Conservation (phyloP, 35 echinoderm and acorn worm species). For the Diadema setosum region DNA sequence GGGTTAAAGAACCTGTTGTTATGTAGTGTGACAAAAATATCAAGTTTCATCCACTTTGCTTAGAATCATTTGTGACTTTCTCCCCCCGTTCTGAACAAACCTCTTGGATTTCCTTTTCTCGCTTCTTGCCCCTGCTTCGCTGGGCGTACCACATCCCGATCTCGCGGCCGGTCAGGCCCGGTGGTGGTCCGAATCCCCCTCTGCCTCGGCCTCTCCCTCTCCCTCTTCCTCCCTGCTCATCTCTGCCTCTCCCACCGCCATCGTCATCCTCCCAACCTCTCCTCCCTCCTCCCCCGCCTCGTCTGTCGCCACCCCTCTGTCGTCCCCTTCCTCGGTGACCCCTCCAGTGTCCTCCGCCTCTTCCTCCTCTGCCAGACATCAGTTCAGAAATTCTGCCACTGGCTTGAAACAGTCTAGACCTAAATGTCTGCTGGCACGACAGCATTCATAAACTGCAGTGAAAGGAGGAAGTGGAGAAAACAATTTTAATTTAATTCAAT, state of each 20-base stretch:
- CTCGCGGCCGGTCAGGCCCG: conserved; percentile 72
- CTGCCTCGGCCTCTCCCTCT: conserved; percentile 35
- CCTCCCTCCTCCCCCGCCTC: not conserved
- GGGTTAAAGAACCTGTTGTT: not conserved
- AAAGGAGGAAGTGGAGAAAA: not conserved
- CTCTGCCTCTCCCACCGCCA: not conserved
- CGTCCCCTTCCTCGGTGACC: not conserved
- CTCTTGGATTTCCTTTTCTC: conserved; percentile 19
- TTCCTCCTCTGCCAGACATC: conserved; percentile 29
- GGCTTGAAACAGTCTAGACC: not conserved
- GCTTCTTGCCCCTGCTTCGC: conserved; percentile 36
- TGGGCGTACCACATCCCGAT: conserved; percentile 91
- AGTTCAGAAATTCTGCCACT: not conserved
- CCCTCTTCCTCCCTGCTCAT: not conserved
- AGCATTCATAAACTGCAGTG: not conserved
- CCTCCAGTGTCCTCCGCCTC: not conserved
- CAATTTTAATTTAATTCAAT: not conserved
- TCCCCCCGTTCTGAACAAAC: not conserved
- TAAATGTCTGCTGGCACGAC: not conserved
- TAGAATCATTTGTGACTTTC: not conserved
- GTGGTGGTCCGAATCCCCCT: conserved; percentile 33
- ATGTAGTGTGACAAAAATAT: not conserved
- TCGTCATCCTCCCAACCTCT: not conserved
- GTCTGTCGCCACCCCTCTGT: not conserved
- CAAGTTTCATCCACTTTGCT: not conserved